A percentile compares a stretch with the other conserved stretches of the same genome.
Evolutionary conservation across 2,797 vertebrate species (phyloP).

Genomic region (Spondyliosoma cantharus): DNA sequence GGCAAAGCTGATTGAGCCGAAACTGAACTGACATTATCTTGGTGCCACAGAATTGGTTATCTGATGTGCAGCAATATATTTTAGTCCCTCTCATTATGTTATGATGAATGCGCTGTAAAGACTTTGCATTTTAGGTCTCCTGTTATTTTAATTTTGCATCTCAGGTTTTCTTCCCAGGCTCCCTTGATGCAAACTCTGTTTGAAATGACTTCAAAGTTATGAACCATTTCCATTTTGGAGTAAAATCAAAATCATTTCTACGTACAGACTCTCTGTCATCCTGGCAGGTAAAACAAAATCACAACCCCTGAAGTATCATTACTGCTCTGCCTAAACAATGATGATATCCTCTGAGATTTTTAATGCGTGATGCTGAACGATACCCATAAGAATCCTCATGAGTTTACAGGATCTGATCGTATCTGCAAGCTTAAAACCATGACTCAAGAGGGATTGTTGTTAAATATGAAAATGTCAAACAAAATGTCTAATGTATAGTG

Average conservation of each 20-base stretch:
- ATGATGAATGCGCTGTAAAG: constrained; percentile 2
- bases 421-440: background rate
- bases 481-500: constrained; percentile 12
- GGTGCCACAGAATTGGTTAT: constrained; percentile 20
- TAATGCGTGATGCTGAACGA: background rate
- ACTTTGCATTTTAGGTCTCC: background rate
- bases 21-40: constrained; percentile 40
- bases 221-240: background rate
- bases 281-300: constrained; percentile 13
- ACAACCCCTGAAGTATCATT: background rate
- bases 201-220: background rate
- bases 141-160: background rate
- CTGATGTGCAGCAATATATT: constrained; percentile 31
- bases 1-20: constrained; percentile 38
- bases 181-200: background rate
- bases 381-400: background rate
- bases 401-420: background rate
- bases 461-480: background rate
- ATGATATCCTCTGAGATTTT: background rate
- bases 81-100: background rate
- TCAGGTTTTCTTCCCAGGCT: background rate
- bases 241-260: background rate
- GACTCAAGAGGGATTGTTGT: background rate
- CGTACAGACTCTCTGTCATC: constrained; percentile 6
- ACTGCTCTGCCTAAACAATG: background rate